phyloP scores from a whole-genome alignment of 2,797 vertebrate species.

The Kryptopterus vitreolus region DNA sequence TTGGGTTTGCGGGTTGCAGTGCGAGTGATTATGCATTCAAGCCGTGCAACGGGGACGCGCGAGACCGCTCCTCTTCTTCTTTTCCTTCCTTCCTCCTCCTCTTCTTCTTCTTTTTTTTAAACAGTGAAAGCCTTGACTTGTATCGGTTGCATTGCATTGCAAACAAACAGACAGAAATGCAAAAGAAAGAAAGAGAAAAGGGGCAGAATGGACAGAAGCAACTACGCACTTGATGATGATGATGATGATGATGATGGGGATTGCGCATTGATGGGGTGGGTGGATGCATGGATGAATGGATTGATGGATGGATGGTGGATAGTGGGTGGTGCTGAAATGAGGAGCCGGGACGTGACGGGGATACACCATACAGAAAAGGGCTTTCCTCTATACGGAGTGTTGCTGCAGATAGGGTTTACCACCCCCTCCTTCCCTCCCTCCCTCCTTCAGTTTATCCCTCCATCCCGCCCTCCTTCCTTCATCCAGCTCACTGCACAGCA shows the following conservation, averaged over 20 bases:
- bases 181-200: too few species aligned
- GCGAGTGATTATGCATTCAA: constrained; percentile 6
- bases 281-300: too few species aligned
- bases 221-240: too few species aligned
- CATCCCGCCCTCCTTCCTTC: neutral
- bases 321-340: neutral
- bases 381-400: constrained; percentile 33
- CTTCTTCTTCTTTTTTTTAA: too few species aligned
- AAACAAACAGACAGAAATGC: too few species aligned
- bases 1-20: neutral
- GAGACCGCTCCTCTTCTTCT: neutral
- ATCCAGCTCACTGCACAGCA: neutral
- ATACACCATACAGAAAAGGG: constrained; percentile 47
- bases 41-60: neutral
- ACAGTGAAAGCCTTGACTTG: neutral
- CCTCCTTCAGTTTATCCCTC: neutral
- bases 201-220: too few species aligned
- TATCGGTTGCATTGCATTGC: too few species aligned
- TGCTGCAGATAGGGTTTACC: constrained; percentile 50
- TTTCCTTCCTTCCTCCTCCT: too few species aligned
- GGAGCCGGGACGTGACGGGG: constrained; percentile 38
- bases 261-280: constrained; percentile 11
- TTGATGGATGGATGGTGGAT: neutral
- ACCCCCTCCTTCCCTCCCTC: constrained; percentile 5
- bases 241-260: too few species aligned